These are phyloP conservation scores for Actinostola sp. DNA, from an alignment of 92 coral and sea anemone genomes.

Conservation along the genomic window DNA sequence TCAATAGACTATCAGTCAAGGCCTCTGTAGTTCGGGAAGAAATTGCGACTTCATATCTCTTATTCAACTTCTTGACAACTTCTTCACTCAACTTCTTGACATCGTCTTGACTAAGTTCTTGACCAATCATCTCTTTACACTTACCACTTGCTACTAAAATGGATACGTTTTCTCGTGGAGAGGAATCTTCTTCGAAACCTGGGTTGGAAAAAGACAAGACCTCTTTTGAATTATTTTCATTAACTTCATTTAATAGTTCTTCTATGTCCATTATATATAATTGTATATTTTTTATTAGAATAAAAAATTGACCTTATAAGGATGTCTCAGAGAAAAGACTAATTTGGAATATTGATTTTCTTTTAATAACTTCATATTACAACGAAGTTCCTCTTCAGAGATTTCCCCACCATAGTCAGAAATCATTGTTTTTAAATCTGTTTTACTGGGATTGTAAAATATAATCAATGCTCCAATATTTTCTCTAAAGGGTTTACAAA, in stretches of 20 bases:
- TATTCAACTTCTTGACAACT: slow-evolving; percentile 22
- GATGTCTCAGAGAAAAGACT: not conserved
- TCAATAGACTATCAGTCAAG: slow-evolving; percentile 14
- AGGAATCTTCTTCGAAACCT: not conserved
- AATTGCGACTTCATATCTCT: slow-evolving; percentile 29
- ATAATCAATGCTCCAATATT: too few species aligned
- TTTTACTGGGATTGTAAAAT: too few species aligned
- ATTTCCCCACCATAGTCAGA: too few species aligned
- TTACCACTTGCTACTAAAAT: slow-evolving; percentile 33
- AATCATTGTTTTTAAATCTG: too few species aligned
- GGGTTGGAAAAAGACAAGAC: too few species aligned
- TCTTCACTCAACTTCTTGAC: slow-evolving; percentile 11
- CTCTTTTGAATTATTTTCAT: too few species aligned
- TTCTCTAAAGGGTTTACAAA: too few species aligned
- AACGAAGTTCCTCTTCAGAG: too few species aligned
- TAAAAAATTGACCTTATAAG: not conserved
- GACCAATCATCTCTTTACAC: slow-evolving; percentile 20
- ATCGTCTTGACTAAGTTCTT: slow-evolving; percentile 20
- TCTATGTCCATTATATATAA: slow-evolving; percentile 8
- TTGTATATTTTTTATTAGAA: not conserved
- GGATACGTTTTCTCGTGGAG: slow-evolving; percentile 15
- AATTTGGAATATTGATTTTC: not conserved
- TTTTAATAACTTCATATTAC: not conserved
- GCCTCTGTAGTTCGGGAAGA: slow-evolving; percentile 16
- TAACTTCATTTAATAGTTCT: not conserved